phyloP scores from a whole-genome alignment of 2,113 vertebrate species.

The Jaculus jaculus region DNA sequence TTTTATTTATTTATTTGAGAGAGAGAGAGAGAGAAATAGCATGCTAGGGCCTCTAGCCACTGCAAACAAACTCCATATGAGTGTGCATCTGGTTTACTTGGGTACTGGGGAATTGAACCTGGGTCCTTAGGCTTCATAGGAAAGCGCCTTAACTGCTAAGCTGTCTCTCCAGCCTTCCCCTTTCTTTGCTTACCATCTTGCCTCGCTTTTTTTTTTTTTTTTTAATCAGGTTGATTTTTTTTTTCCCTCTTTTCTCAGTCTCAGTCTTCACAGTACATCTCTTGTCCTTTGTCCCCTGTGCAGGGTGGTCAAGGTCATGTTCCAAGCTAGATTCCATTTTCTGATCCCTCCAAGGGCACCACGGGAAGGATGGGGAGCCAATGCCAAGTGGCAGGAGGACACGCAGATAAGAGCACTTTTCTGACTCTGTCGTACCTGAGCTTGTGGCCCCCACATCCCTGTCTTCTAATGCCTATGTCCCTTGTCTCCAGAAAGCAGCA shows the following conservation, averaged over 20 bases:
- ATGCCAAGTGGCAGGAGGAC: background rate
- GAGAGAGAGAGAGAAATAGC: too few species aligned
- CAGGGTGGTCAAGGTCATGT: background rate
- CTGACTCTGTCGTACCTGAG: background rate
- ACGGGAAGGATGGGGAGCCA: slow-evolving; percentile 8
- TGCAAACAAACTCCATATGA: too few species aligned
- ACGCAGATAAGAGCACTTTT: background rate
- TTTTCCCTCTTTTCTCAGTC: background rate
- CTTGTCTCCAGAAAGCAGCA: slow-evolving; percentile 56
- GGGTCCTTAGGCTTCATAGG: too few species aligned
- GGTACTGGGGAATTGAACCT: too few species aligned
- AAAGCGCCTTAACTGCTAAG: too few species aligned
- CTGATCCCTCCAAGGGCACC: background rate
- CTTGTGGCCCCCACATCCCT: background rate
- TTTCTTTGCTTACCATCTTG: background rate
- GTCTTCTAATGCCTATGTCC: slow-evolving; percentile 4
- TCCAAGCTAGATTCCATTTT: slow-evolving; percentile 5
- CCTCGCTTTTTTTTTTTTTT: background rate
- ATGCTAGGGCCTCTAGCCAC: too few species aligned
- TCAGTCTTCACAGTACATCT: background rate
- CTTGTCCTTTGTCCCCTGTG: background rate
- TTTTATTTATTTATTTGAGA: too few species aligned
- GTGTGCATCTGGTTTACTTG: too few species aligned
- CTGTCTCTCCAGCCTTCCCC: background rate
- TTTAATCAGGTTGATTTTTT: background rate